These are phyloP conservation scores for Vesta saturnalis DNA, from an alignment of 2,888 invertebrate species.

Conservation along the genomic window DNA sequence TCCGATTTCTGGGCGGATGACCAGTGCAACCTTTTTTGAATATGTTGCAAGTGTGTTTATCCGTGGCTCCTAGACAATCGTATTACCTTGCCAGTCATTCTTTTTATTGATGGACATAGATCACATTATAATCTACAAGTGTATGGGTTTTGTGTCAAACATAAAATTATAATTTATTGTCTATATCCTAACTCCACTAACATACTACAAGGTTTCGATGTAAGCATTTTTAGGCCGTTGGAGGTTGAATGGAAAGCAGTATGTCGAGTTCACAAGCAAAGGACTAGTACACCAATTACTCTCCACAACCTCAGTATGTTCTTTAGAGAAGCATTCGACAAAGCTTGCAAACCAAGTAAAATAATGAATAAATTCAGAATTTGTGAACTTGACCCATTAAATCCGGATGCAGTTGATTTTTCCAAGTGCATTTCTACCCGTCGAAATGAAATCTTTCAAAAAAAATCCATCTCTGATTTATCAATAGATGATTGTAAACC, in stretches of 20 bases:
- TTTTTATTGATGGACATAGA: neutral
- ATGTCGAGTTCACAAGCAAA: slow-evolving; percentile 8
- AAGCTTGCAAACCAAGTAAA: no score
- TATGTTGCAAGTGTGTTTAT: neutral
- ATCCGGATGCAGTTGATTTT: neutral
- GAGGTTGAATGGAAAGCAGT: slow-evolving; percentile 15
- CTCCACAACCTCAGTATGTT: slow-evolving; percentile 17
- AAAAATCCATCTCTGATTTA: no score
- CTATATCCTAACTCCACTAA: slow-evolving; percentile 17
- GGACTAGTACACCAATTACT: neutral
- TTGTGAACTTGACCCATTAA: neutral
- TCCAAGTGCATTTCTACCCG: neutral
- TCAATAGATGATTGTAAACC: no score
- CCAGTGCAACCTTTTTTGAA: neutral
- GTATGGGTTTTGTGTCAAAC: neutral
- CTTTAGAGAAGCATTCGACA: slow-evolving; percentile 26
- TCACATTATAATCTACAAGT: neutral
- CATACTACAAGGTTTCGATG: slow-evolving; percentile 17
- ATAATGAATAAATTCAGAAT: slow-evolving; percentile 4
- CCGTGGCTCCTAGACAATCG: no score
- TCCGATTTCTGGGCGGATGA: no score
- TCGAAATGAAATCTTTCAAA: neutral
- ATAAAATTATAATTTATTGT: slow-evolving; percentile 16
- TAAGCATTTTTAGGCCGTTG: slow-evolving; percentile 9
- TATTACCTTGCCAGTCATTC: neutral